Evolutionary conservation across 2,113 vertebrate genomes (phyloP).

Genomic region (Mus musculus): GRCm39 chr4:107460501-107461000

Average conservation of each 20-base stretch:
- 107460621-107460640: not conserved
- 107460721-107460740: not conserved
- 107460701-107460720: not conserved
- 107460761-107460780: conserved; percentile 33
- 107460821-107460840: not conserved
- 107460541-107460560: not conserved
- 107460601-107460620: not conserved
- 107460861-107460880: not conserved
- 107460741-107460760: not conserved
- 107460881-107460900: not conserved
- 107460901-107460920: not conserved
- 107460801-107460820: not conserved
- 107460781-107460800: not conserved
- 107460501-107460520: not conserved
- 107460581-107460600: not conserved
- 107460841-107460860: not conserved
- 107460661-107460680: not conserved
- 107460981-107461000: not conserved
- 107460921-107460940: not conserved
- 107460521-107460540: not conserved
- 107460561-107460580: not conserved
- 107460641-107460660: not conserved
- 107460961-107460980: not conserved
- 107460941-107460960: not conserved
- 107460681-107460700: not conserved